These are phyloP conservation scores for Ormyrus pomaceus DNA, from an alignment of 2,888 invertebrate genomes.

Conservation along the genomic window DNA sequence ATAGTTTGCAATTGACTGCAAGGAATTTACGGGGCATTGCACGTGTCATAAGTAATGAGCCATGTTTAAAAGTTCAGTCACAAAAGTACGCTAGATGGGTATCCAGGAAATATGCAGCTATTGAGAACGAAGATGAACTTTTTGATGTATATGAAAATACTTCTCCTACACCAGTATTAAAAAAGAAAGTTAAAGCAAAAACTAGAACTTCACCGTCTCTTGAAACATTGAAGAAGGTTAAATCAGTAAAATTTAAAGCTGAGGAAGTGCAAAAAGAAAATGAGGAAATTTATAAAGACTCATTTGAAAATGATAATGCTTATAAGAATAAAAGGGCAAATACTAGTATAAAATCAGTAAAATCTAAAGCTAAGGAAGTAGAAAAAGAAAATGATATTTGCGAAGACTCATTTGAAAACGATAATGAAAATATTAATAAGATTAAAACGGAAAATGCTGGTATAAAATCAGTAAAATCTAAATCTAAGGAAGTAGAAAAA, in stretches of 20 bases:
- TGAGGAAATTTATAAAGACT: too few species aligned
- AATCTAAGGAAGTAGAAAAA: background rate
- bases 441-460: slow-evolving; percentile 66
- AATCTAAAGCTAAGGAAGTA: background rate
- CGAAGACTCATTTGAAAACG: slow-evolving; percentile 67
- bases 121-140: slow-evolving; percentile 77
- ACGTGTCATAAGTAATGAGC: slow-evolving; percentile 23
- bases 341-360: too few species aligned
- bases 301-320: slow-evolving; percentile 51
- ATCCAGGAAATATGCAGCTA: slow-evolving; percentile 77
- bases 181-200: slow-evolving; percentile 26
- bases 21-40: slow-evolving; percentile 36
- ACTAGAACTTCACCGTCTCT: slow-evolving; percentile 53
- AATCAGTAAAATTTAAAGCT: slow-evolving; percentile 24
- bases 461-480: too few species aligned
- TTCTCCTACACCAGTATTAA: background rate
- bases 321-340: slow-evolving; percentile 13
- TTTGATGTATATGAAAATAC: slow-evolving; percentile 59
- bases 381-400: slow-evolving; percentile 64
- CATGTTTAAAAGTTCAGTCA: background rate
- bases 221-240: slow-evolving; percentile 74
- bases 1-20: slow-evolving; percentile 37
- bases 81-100: slow-evolving; percentile 74
- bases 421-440: slow-evolving; percentile 57
- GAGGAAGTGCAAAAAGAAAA: slow-evolving; percentile 75